Conservation (phyloP, 2,113 vertebrate species). For the Salvator merianae region DNA sequence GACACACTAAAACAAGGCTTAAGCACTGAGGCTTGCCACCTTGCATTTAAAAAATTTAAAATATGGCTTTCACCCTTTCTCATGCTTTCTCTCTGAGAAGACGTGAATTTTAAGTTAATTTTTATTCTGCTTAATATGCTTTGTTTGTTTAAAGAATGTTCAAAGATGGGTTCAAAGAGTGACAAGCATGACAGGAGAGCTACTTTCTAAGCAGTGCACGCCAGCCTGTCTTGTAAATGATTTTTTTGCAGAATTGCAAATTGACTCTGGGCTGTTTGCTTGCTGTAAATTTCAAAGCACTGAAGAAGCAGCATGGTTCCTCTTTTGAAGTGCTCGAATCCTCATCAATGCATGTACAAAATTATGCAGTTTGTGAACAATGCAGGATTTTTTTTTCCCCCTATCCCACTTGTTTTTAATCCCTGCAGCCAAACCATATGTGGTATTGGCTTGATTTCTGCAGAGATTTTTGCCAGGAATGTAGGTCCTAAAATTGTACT, state of each 20-base stretch:
- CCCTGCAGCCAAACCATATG: too few relatives aligned
- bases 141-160: not conserved
- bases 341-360: too few relatives aligned
- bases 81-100: not conserved
- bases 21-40: not conserved
- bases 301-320: not conserved
- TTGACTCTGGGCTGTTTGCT: not conserved
- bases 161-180: not conserved
- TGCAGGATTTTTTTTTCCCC: too few relatives aligned
- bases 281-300: not conserved
- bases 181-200: not conserved
- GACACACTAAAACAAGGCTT: not conserved
- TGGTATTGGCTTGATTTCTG: too few relatives aligned
- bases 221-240: not conserved
- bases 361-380: too few relatives aligned
- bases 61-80: too few relatives aligned
- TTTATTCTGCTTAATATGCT: not conserved
- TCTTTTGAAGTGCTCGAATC: not conserved
- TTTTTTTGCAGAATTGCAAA: not conserved
- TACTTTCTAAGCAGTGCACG: not conserved
- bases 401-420: too few relatives aligned
- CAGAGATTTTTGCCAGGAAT: too few relatives aligned
- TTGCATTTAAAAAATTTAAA: slow-evolving; percentile 9
- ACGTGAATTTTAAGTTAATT: not conserved
- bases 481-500: too few relatives aligned